Base-by-base conservation (phyloP, 2,797 vertebrate species). In the Heteromormyrus szaboi region DNA sequence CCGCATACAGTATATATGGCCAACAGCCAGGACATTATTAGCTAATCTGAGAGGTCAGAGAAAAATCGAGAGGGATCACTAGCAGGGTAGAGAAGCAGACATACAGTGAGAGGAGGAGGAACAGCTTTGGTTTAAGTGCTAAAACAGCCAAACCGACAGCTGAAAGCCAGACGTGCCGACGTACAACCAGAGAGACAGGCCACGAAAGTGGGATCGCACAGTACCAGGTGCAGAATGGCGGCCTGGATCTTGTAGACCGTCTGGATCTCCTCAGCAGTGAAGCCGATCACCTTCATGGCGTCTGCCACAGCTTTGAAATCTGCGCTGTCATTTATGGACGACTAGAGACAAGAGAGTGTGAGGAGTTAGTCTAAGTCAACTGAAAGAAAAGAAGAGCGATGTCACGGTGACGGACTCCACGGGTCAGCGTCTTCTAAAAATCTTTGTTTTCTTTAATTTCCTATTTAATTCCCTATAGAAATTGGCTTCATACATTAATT, bases 261-360 rank as follows among this genome's bases (percentile, higher is more conserved):
- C 94, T 98, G 98, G 92, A 98, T 93, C 95, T 99, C 99, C 19
- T 99, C 98, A 2, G 94, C 94, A 37, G 97, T 98, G 95, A 99
- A 99, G 59, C 99, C 99, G 59, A 99, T 98, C 90, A 99, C 97
- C 92, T 97, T 99, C 99, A 99, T 99, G 91, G 98, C 99, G 29
- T 99, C 99, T 0, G 97, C 96, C 0, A 99, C 98, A 0, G 97
- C 97, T 95, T 97, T 98, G 95, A 99, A 99, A 88, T 99, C 98
- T 0, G 97, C 97, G 7, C 94, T 93, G 0, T 99, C 99, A 0
- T 96, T 98, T 93, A 99, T 98, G 90, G 94, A 95, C 1, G 97
- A 98, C 98, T 99, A 91, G 37, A 90, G 88, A 41, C 84, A 56
- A 84, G 17, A 90, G 41, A 87, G 48, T 50, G 4, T n/a, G 33